A percentile compares a stretch with the other conserved stretches of the same genome.
Conservation (phyloP, 2,113 vertebrate genomes). For the Tylochromis polylepis region DNA sequence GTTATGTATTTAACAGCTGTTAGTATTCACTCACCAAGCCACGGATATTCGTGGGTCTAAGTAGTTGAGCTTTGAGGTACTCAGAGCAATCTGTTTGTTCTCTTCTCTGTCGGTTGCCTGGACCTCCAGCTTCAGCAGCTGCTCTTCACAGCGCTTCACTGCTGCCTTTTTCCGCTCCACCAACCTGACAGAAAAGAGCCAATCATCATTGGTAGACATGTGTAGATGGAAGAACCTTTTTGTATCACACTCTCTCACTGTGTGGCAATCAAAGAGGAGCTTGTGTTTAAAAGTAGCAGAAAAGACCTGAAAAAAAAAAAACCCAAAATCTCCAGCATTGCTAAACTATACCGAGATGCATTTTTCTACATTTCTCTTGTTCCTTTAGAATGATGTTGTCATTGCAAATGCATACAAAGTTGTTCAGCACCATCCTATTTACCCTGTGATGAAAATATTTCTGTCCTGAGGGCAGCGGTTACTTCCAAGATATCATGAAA, state of each 20-base stretch:
- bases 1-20: not conserved
- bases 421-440: not conserved
- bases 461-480: too few relatives aligned
- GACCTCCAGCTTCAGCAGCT: slow-evolving; percentile 73
- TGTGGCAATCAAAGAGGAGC: not conserved
- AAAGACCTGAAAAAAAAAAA: rapidly evolving
- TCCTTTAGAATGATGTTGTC: not conserved
- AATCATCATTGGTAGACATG: rapidly evolving
- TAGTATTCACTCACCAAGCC: slow-evolving; percentile 32
- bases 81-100: slow-evolving; percentile 74
- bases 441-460: not conserved
- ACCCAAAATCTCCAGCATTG: too few relatives aligned
- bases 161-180: slow-evolving; percentile 62
- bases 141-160: slow-evolving; percentile 59
- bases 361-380: too few relatives aligned
- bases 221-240: not conserved
- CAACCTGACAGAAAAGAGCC: slow-evolving; percentile 24
- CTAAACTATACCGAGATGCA: too few relatives aligned
- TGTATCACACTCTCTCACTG: rapidly evolving
- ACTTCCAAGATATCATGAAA: not conserved
- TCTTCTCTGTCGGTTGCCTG: slow-evolving; percentile 71
- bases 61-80: slow-evolving; percentile 74
- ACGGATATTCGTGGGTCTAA: slow-evolving; percentile 69
- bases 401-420: not conserved
- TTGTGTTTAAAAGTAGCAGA: not conserved